phyloP scores from a whole-genome alignment of 92 coral and sea anemone genomes.

The Phymanthus crucifer region DNA sequence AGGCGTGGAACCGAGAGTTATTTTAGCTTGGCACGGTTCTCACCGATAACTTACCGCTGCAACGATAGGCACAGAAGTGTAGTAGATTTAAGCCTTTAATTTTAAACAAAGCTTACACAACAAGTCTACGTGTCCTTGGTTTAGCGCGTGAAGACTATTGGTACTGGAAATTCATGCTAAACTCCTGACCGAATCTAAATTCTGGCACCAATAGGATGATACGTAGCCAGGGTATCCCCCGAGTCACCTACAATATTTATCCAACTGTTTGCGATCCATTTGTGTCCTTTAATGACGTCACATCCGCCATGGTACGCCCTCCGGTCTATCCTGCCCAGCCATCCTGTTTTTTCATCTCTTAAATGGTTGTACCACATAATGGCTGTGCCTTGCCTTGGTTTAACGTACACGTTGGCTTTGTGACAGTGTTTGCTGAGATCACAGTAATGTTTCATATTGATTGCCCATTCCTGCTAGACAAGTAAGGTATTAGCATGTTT shows the following conservation, averaged over 20 bases:
- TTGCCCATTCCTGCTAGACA: constrained; percentile 52
- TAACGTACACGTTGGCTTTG: neutral
- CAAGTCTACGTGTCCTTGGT: no score
- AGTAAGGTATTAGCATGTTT: neutral
- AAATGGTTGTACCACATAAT: neutral
- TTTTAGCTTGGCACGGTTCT: no score
- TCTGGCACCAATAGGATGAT: constrained; percentile 12
- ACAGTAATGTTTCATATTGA: constrained; percentile 69
- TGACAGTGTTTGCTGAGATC: constrained; percentile 47
- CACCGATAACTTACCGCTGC: no score
- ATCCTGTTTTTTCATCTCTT: constrained; percentile 45
- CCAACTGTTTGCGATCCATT: constrained; percentile 94
- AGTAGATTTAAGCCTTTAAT: no score
- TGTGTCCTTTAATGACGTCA: constrained; percentile 79
- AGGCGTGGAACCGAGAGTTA: no score
- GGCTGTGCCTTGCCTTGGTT: constrained; percentile 6
- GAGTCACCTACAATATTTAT: constrained; percentile 75
- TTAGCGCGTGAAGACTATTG: no score
- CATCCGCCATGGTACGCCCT: constrained; percentile 88
- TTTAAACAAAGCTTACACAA: no score
- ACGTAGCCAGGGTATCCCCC: constrained; percentile 55
- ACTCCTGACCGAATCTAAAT: no score
- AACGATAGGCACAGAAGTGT: no score
- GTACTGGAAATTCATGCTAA: no score
- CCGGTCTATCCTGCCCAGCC: constrained; percentile 72